Evolutionary conservation across 2,797 vertebrate genomes (phyloP).

Genomic region (Phrynocephalus guinanensis): DNA sequence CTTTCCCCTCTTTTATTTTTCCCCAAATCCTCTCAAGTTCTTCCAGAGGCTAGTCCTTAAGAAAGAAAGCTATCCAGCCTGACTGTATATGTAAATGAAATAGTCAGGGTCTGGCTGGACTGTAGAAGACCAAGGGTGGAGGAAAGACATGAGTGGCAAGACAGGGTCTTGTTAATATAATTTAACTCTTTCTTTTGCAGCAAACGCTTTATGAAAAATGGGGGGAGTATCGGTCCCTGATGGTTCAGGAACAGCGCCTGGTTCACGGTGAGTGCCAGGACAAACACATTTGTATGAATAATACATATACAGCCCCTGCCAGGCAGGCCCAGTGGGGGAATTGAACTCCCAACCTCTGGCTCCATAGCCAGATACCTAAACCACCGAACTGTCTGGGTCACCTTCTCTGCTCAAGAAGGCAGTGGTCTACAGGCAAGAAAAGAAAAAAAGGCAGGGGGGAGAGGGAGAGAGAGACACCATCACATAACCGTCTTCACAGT

Average conservation of each 20-base stretch:
- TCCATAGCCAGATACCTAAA: too few relatives aligned
- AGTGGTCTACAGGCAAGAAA: too few relatives aligned
- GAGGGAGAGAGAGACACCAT: background rate
- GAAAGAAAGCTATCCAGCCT: background rate
- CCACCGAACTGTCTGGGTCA: background rate
- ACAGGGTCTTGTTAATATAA: background rate
- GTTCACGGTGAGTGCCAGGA: slow-evolving; percentile 84
- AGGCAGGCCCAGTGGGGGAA: too few relatives aligned
- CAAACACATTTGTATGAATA: too few relatives aligned
- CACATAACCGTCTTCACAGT: background rate
- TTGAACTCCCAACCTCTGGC: too few relatives aligned
- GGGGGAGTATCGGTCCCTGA: slow-evolving; percentile 93
- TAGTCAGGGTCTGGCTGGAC: background rate
- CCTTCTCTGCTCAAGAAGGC: background rate
- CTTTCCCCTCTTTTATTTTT: background rate
- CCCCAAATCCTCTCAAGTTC: background rate
- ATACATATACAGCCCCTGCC: too few relatives aligned
- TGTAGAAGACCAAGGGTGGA: too few relatives aligned
- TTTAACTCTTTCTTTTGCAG: slow-evolving; percentile 71
- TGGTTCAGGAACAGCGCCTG: slow-evolving; percentile 94
- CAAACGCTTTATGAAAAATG: slow-evolving; percentile 97
- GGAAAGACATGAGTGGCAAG: background rate
- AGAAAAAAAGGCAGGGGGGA: too few relatives aligned
- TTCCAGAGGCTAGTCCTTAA: background rate
- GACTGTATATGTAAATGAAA: background rate